Percentiles rank a stretch among this genome's conserved stretches.
phyloP scores from a whole-genome alignment of 2,888 invertebrate species.

The Cepaea hortensis region DNA sequence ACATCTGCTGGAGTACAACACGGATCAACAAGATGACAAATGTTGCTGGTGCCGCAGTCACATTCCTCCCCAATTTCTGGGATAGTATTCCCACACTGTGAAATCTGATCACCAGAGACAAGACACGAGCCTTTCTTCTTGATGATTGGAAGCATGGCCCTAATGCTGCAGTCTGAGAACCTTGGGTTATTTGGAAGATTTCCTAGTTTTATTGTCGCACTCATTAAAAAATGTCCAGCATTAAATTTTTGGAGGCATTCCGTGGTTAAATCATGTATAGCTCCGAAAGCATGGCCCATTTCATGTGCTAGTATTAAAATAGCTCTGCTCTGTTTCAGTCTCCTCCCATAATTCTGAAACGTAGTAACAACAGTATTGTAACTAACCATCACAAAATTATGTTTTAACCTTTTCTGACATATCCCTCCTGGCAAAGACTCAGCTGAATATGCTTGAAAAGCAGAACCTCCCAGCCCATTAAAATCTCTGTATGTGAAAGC shows the following conservation, averaged over 20 bases:
- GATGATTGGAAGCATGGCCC: slow-evolving; percentile 65
- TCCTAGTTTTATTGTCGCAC: slow-evolving; percentile 44
- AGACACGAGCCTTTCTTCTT: slow-evolving; percentile 64
- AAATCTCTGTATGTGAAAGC: slow-evolving; percentile 67
- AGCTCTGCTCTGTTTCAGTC: slow-evolving; percentile 49
- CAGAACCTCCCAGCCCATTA: slow-evolving; percentile 63
- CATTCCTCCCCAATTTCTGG: slow-evolving; percentile 66
- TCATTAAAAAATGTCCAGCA: slow-evolving; percentile 35
- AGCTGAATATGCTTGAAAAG: slow-evolving; percentile 65
- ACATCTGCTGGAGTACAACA: slow-evolving; percentile 63
- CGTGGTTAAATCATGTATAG: slow-evolving; percentile 60
- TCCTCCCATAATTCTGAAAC: slow-evolving; percentile 55
- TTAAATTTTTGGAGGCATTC: slow-evolving; percentile 16
- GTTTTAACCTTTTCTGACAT: slow-evolving; percentile 58
- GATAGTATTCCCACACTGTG: slow-evolving; percentile 66
- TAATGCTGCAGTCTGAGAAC: slow-evolving; percentile 68
- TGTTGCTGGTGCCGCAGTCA: slow-evolving; percentile 61
- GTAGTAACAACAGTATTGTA: slow-evolving; percentile 66
- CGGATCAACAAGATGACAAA: slow-evolving; percentile 56
- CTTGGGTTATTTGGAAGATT: slow-evolving; percentile 62
- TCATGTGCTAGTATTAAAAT: slow-evolving; percentile 66
- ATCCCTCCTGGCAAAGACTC: slow-evolving; percentile 64
- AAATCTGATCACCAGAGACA: not conserved
- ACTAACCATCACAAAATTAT: slow-evolving; percentile 50
- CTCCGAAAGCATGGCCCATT: slow-evolving; percentile 71